These are phyloP conservation scores for Chalcis sispes DNA, from an alignment of 2,888 invertebrate genomes.

Conservation along the genomic window DNA sequence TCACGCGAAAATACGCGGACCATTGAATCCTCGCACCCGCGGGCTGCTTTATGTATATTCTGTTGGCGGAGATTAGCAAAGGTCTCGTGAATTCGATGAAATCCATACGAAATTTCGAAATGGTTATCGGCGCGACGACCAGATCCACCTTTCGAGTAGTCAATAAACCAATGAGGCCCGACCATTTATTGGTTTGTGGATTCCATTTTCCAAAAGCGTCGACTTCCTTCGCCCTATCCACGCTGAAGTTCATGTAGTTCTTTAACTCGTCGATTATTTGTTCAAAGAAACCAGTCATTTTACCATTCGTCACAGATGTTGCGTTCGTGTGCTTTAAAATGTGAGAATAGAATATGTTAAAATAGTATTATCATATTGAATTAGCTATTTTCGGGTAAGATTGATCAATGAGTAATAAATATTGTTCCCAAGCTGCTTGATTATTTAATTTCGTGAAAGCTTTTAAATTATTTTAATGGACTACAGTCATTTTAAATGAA, in stretches of 20 bases:
- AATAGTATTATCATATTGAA: too few relatives aligned
- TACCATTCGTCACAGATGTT: slow-evolving; percentile 44
- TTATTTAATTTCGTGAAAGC: too few relatives aligned
- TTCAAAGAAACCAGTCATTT: slow-evolving; percentile 62
- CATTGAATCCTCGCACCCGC: slow-evolving; percentile 61
- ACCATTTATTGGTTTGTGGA: slow-evolving; percentile 60
- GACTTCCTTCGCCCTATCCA: slow-evolving; percentile 40
- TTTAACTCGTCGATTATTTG: slow-evolving; percentile 62
- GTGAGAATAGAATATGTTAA: too few relatives aligned
- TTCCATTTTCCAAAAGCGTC: slow-evolving; percentile 53
- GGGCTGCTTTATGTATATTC: slow-evolving; percentile 63
- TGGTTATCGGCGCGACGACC: slow-evolving; percentile 64
- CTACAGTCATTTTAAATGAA: too few relatives aligned
- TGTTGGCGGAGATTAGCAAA: slow-evolving; percentile 60
- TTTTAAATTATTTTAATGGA: too few relatives aligned
- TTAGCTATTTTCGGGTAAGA: too few relatives aligned
- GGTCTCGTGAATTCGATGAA: slow-evolving; percentile 68
- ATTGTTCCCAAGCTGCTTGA: too few relatives aligned
- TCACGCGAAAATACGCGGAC: slow-evolving; percentile 67
- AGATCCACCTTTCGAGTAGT: slow-evolving; percentile 61
- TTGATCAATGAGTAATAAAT: too few relatives aligned
- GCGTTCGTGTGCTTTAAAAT: slow-evolving; percentile 5
- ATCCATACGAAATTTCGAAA: slow-evolving; percentile 61
- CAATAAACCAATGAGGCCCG: slow-evolving; percentile 65
- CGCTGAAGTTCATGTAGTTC: slow-evolving; percentile 65